Evolutionary conservation across 2,113 vertebrate species (phyloP).

Genomic region (Gila orcuttii): DNA sequence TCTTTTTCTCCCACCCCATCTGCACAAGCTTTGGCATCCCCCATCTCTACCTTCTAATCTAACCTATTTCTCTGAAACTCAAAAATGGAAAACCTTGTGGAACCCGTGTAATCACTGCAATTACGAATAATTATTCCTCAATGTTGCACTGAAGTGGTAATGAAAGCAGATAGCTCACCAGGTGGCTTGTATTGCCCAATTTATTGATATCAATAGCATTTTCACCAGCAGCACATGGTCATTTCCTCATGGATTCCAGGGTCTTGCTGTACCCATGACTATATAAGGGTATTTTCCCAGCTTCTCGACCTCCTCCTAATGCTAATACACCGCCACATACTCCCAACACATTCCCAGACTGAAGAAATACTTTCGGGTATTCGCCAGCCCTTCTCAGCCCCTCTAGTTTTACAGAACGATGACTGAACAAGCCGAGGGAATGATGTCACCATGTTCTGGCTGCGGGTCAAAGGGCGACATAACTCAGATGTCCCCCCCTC

Average conservation of each 20-base stretch:
- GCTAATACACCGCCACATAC: slow-evolving; percentile 33
- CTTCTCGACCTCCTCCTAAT: slow-evolving; percentile 32
- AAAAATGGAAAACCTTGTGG: not conserved
- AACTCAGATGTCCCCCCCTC: slow-evolving; percentile 24
- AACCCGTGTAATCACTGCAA: slow-evolving; percentile 38
- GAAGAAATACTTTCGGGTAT: slow-evolving; percentile 47
- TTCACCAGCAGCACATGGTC: not conserved
- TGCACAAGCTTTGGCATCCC: not conserved
- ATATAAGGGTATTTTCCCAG: slow-evolving; percentile 58
- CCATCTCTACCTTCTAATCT: not conserved
- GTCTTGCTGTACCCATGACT: slow-evolving; percentile 49
- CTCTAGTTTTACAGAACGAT: slow-evolving; percentile 34
- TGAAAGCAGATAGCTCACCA: slow-evolving; percentile 19
- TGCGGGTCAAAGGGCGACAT: slow-evolving; percentile 40
- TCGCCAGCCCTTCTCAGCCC: slow-evolving; percentile 4
- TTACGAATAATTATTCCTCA: slow-evolving; percentile 46
- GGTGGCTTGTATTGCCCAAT: slow-evolving; percentile 9
- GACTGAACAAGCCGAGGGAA: slow-evolving; percentile 47
- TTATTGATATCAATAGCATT: slow-evolving; percentile 38
- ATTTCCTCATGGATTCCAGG: slow-evolving; percentile 26
- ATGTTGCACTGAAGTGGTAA: slow-evolving; percentile 23
- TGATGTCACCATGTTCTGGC: slow-evolving; percentile 53
- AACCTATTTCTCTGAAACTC: slow-evolving; percentile 21
- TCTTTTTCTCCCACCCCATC: not conserved
- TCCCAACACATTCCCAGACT: slow-evolving; percentile 60